phyloP scores from a whole-genome alignment of 2,113 vertebrate genomes.

The Anthoscopus minutus region DNA sequence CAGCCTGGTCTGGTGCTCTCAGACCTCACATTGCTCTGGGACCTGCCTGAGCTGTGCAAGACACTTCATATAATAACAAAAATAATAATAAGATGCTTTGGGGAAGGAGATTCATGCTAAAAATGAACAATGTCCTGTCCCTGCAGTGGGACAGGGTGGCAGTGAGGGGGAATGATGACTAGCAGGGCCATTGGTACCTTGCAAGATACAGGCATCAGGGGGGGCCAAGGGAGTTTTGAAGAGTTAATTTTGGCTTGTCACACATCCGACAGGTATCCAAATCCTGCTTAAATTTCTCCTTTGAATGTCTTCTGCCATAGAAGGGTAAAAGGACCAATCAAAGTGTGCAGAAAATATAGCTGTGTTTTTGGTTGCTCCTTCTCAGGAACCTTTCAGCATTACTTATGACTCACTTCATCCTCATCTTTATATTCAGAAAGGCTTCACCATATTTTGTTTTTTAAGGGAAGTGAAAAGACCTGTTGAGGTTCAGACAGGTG shows the following conservation, averaged over 20 bases:
- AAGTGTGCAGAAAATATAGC: not conserved
- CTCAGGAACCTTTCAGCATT: not conserved
- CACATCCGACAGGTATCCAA: not conserved
- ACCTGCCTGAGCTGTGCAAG: not conserved
- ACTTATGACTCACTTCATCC: not conserved
- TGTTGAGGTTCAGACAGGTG: not conserved
- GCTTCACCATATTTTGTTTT: not conserved
- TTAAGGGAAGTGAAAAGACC: not conserved
- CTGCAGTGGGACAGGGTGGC: not conserved
- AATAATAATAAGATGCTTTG: not conserved
- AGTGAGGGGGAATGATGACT: not conserved
- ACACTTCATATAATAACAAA: not conserved
- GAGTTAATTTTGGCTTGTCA: not conserved
- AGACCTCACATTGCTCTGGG: not conserved
- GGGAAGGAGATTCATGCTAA: not conserved
- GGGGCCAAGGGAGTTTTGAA: not conserved
- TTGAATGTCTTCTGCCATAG: not conserved
- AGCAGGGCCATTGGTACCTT: not conserved
- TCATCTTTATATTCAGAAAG: not conserved
- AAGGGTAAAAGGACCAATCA: not conserved
- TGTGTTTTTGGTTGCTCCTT: not conserved
- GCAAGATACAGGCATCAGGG: rapidly evolving
- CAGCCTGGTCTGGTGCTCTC: not conserved
- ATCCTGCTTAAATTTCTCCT: not conserved
- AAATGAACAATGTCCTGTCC: not conserved